Evolutionary conservation across 2,888 invertebrate genomes (phyloP).

Genomic region (Glaucopsyche alexis): DNA sequence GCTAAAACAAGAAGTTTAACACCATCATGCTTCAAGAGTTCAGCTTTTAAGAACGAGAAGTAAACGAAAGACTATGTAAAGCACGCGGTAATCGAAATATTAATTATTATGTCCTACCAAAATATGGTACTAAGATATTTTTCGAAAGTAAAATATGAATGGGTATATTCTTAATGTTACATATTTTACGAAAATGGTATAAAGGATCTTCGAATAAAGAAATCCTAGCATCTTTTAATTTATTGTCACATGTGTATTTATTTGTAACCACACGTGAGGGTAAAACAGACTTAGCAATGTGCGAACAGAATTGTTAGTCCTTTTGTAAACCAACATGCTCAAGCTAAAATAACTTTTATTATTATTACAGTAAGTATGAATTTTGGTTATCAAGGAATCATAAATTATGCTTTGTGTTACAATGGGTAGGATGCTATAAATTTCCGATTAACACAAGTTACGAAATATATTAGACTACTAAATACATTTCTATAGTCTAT

Average conservation of each 20-base stretch:
- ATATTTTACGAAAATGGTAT: too few relatives aligned
- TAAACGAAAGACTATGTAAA: too few relatives aligned
- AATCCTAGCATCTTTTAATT: not conserved
- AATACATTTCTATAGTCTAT: not conserved
- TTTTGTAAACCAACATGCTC: not conserved
- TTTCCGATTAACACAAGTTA: not conserved
- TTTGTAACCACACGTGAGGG: conserved; percentile 7
- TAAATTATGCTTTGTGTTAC: not conserved
- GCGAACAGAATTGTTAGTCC: not conserved
- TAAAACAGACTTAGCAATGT: not conserved
- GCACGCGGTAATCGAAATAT: too few relatives aligned
- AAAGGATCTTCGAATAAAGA: too few relatives aligned
- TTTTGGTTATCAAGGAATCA: not conserved
- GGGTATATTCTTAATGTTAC: too few relatives aligned
- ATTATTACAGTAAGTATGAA: not conserved
- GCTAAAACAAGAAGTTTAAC: too few relatives aligned
- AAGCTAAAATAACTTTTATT: not conserved
- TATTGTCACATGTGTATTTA: not conserved
- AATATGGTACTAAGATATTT: too few relatives aligned
- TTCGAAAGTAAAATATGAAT: too few relatives aligned
- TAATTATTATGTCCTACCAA: too few relatives aligned
- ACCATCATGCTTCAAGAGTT: too few relatives aligned
- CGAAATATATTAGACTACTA: not conserved
- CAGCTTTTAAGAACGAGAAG: too few relatives aligned
- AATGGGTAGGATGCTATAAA: not conserved